Evolutionary conservation across 1,140 invertebrate species (phyloP).

Genomic region (Gerris buenoi): DNA sequence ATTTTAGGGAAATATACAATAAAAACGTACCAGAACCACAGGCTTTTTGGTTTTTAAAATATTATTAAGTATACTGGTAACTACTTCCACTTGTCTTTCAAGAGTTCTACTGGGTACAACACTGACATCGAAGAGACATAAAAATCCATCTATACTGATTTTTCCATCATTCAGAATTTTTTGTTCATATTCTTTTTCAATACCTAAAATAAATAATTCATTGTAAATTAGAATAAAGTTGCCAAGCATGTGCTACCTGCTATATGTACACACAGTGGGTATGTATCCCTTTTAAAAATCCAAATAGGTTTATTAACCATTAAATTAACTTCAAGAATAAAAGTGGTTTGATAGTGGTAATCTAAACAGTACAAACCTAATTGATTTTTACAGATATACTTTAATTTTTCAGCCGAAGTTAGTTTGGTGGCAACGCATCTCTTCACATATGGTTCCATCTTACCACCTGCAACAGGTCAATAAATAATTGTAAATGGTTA

Average conservation of each 20-base stretch:
- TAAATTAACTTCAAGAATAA: too few relatives aligned
- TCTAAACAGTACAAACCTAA: too few relatives aligned
- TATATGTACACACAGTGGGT: too few relatives aligned
- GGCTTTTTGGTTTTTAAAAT: constrained; percentile 88
- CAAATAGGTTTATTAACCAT: too few relatives aligned
- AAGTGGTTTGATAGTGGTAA: too few relatives aligned
- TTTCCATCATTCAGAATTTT: constrained; percentile 85
- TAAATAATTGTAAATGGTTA: too few relatives aligned
- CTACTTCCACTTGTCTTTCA: constrained; percentile 75
- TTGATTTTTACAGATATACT: constrained; percentile 98
- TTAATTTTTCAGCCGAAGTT: constrained; percentile 87
- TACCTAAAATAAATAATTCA: constrained; percentile 22
- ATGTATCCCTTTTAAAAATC: too few relatives aligned
- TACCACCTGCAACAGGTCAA: constrained; percentile 36
- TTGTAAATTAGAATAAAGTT: too few relatives aligned
- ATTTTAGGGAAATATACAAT: too few relatives aligned
- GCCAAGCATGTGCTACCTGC: too few relatives aligned
- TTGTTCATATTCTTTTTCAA: constrained; percentile 85
- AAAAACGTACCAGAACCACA: constrained; percentile 55
- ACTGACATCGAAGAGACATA: constrained; percentile 93
- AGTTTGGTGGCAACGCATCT: constrained; percentile 81
- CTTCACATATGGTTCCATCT: constrained; percentile 90
- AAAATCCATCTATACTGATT: constrained; percentile 84
- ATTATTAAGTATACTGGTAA: constrained; percentile 66
- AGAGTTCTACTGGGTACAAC: constrained; percentile 73